Conservation (phyloP, 2,888 invertebrate species). For the Athripsodes cinereus region DNA sequence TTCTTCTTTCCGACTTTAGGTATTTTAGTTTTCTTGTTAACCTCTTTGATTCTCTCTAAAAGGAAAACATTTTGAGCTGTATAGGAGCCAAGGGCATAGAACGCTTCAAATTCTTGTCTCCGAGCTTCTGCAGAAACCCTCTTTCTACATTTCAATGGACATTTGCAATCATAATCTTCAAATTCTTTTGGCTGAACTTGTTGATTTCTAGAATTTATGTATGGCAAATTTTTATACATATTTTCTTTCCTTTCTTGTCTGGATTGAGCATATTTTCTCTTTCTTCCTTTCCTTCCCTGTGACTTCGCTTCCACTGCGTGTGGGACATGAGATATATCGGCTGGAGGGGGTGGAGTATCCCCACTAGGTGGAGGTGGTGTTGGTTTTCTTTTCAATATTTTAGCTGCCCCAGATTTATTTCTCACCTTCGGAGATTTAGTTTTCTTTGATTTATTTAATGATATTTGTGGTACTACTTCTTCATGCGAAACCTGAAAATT, state of each 20-base stretch:
- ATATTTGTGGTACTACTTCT: too few relatives aligned
- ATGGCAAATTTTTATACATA: constrained; percentile 7
- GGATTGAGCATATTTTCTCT: constrained; percentile 5
- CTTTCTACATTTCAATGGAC: constrained; percentile 9
- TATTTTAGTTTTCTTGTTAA: constrained; percentile 7
- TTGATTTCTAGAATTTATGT: constrained; percentile 6
- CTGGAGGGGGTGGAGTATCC: not conserved
- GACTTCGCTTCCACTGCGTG: not conserved
- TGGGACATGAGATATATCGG: too few relatives aligned
- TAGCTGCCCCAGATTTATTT: not conserved
- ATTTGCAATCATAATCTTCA: constrained; percentile 9
- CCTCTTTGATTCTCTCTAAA: constrained; percentile 9
- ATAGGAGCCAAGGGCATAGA: constrained; percentile 11
- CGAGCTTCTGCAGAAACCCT: not conserved
- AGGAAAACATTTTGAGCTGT: constrained; percentile 14
- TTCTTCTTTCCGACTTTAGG: not conserved
- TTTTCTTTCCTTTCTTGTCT: constrained; percentile 10
- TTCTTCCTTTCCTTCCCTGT: constrained; percentile 5
- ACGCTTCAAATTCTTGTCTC: constrained; percentile 4
- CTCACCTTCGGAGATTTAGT: not conserved
- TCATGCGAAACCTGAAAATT: too few relatives aligned
- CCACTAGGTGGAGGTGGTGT: not conserved
- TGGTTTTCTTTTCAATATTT: constrained; percentile 4
- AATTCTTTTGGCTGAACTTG: constrained; percentile 8
- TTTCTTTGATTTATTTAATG: too few relatives aligned